Evolutionary conservation across 1,140 invertebrate species (phyloP), one percentile per base, ranked within the genome.

Genomic region (Ostrea denselamellosa): DNA sequence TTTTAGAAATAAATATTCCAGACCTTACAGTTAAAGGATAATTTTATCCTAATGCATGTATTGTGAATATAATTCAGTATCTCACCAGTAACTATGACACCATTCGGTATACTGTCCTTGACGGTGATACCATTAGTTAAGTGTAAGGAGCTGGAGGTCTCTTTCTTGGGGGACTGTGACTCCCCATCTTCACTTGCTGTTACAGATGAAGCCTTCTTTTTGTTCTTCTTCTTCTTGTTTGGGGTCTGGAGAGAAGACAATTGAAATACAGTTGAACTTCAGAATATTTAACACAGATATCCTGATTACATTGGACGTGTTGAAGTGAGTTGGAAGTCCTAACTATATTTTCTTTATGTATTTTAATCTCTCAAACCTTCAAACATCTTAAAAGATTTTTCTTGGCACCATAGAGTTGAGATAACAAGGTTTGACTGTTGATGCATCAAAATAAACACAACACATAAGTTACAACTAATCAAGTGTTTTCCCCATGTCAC

Each of bases 221-320:
- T 93, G 82, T 93, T 93, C 87, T 93, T 93, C 28, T 91, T 90
- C 90, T 93, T 93, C 86, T 93, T 92, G 87, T 91, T 93, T 53
- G 91, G 90, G 68, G 91, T 85, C 91, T 91, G 52, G 8, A 87
- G 34, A 88, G 25, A 68, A n/a, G 9, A 10, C 71, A 77, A 44
- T 44, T 62, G 58, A 62, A 62, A n/a, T 62, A 19, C 34, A 44
- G 34, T 44, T 44, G 34, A 44, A 44, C 34, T 44, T 2, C 5
- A 5, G 34, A 2, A 44, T 44, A 44, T 44, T 5, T 1, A 44
- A 44, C 34, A 44, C 5, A 2, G 34, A 5, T 44, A n/a, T n/a
- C n/a, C n/a, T n/a, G n/a, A n/a, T n/a, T n/a, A n/a, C n/a, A n/a
- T n/a, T n/a, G n/a, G n/a, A n/a, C n/a, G n/a, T n/a, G n/a, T n/a